Evolutionary conservation across 2,797 vertebrate species (phyloP).

Genomic region (Danio jaintianensis): DNA sequence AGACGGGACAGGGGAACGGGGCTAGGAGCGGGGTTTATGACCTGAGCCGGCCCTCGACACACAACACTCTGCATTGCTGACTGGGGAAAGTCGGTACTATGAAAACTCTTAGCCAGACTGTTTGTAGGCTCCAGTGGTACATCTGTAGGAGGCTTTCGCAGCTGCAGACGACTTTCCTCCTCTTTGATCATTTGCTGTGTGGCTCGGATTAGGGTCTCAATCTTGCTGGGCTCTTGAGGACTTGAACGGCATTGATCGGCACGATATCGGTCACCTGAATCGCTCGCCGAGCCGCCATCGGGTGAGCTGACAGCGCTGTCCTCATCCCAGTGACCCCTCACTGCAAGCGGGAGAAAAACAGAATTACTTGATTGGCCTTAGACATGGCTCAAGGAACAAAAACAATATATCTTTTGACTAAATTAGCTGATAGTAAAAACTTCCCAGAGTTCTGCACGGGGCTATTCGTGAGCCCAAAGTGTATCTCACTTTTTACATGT

Average conservation of each 20-base stretch:
- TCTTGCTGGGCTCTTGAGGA: slow-evolving; percentile 93
- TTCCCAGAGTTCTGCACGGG: too few relatives aligned
- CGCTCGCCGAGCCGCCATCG: slow-evolving; percentile 93
- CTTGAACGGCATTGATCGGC: slow-evolving; percentile 86
- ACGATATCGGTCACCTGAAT: slow-evolving; percentile 90
- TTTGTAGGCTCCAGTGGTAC: slow-evolving; percentile 83
- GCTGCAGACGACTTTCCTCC: slow-evolving; percentile 88
- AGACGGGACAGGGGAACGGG: slow-evolving; percentile 87
- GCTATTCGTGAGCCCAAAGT: too few relatives aligned
- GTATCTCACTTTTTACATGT: too few relatives aligned
- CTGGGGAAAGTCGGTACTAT: slow-evolving; percentile 80
- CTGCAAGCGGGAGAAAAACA: slow-evolving; percentile 70
- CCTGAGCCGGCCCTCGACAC: slow-evolving; percentile 80
- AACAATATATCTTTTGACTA: background rate
- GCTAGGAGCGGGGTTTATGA: slow-evolving; percentile 84
- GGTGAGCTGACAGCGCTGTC: slow-evolving; percentile 94
- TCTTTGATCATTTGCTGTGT: slow-evolving; percentile 99
- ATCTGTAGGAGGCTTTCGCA: slow-evolving; percentile 78
- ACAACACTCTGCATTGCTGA: slow-evolving; percentile 79
- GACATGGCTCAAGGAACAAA: background rate
- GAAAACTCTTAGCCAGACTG: slow-evolving; percentile 87
- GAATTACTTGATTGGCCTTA: background rate
- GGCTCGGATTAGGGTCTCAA: slow-evolving; percentile 92
- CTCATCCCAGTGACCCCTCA: slow-evolving; percentile 92
- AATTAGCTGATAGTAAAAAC: too few relatives aligned